Evolutionary conservation across 2,797 vertebrate genomes (phyloP).

Genomic region (Mormyrus hasselquistii): DNA sequence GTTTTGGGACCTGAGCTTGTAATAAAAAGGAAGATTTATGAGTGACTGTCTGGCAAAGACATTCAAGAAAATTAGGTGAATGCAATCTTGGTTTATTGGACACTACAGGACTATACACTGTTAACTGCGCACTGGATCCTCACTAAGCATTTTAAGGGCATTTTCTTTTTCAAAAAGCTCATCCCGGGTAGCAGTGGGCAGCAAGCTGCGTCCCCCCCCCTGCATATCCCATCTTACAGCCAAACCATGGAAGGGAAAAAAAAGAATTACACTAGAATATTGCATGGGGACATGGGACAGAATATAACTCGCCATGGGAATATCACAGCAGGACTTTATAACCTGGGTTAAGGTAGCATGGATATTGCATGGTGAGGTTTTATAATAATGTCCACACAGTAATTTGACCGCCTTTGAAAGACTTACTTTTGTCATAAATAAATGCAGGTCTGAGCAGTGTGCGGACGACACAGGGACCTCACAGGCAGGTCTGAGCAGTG

Average conservation of each 20-base stretch:
- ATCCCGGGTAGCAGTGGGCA: not conserved
- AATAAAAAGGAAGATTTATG: slow-evolving; percentile 6
- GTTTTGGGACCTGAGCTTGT: not conserved
- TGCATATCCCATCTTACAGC: not conserved
- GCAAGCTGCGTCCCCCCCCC: not conserved
- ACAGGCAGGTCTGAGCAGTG: not conserved
- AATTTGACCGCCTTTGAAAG: not conserved
- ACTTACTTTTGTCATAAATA: not conserved
- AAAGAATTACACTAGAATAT: not conserved
- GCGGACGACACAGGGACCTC: not conserved
- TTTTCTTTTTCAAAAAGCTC: not conserved
- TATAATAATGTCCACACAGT: not conserved
- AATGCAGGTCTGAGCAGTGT: not conserved
- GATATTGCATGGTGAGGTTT: not conserved
- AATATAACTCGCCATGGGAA: not conserved
- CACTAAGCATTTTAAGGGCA: not conserved
- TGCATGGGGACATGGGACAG: not conserved
- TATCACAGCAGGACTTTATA: not conserved
- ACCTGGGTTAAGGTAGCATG: not conserved
- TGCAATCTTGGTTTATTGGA: not conserved
- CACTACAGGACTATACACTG: not conserved
- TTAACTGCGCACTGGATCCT: not conserved
- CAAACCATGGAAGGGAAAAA: not conserved
- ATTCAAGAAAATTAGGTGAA: not conserved
- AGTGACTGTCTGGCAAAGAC: slow-evolving; percentile 13